Conservation (phyloP, 2,888 invertebrate species). For the Onchidella celtica region DNA sequence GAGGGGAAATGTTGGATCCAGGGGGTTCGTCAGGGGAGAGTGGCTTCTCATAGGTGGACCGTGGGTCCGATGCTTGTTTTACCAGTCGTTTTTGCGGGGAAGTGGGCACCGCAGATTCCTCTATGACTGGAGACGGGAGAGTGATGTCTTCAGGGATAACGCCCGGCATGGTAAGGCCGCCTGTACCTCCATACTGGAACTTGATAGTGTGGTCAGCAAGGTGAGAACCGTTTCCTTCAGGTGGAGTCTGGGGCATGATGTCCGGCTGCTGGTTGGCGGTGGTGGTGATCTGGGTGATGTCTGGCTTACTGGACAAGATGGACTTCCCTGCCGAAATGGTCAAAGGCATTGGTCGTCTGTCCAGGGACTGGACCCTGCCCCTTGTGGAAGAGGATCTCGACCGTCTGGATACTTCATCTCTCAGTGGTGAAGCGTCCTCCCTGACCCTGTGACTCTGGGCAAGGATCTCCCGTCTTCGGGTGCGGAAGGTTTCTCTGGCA, state of each 20-base stretch:
- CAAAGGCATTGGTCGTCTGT: slow-evolving; percentile 23
- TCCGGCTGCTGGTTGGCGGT: not conserved
- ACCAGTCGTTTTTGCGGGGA: not conserved
- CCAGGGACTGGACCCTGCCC: slow-evolving; percentile 51
- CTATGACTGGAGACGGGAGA: slow-evolving; percentile 38
- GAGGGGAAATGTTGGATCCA: not conserved
- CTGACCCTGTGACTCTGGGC: slow-evolving; percentile 34
- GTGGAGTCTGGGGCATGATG: not conserved
- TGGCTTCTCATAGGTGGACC: not conserved
- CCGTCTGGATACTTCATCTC: not conserved
- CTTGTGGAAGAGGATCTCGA: slow-evolving; percentile 15
- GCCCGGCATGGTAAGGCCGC: not conserved
- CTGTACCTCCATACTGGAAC: not conserved
- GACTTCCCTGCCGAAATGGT: not conserved
- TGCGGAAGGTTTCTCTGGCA: slow-evolving; percentile 49
- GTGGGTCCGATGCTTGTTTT: slow-evolving; percentile 38
- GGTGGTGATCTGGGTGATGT: too few species aligned
- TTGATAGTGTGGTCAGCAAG: not conserved
- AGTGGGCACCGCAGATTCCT: slow-evolving; percentile 14
- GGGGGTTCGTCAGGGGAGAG: slow-evolving; percentile 9
- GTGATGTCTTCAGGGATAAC: slow-evolving; percentile 2
- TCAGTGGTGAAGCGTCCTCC: slow-evolving; percentile 18
- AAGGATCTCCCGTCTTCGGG: slow-evolving; percentile 51
- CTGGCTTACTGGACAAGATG: not conserved
- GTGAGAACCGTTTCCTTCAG: too few species aligned